A percentile compares a stretch with the other conserved stretches of the same genome.
These are phyloP conservation scores for Lochmaea crataegi DNA, from an alignment of 2,888 invertebrate species.

Conservation along the genomic window DNA sequence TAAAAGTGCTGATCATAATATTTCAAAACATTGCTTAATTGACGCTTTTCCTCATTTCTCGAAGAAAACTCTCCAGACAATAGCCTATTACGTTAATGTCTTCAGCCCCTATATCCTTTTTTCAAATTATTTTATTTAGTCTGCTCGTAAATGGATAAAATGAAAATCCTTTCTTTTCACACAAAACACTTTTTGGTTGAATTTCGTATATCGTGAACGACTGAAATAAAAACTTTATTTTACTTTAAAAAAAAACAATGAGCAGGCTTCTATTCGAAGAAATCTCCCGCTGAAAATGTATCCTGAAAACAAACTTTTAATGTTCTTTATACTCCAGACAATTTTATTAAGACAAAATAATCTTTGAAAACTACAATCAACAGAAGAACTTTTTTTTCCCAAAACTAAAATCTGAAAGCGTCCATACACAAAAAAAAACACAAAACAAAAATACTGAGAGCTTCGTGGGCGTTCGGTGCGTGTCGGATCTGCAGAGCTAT, in stretches of 20 bases:
- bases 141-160: no score
- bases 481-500: conserved; percentile 54
- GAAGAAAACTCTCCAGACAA: no score
- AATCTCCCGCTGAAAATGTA: conserved; percentile 4
- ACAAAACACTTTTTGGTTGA: no score
- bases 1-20: no score
- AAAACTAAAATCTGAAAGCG: conserved; percentile 24
- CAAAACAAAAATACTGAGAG: conserved; percentile 33
- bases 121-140: no score
- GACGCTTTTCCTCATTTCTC: no score
- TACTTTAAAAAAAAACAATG: not conserved
- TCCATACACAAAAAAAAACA: conserved; percentile 20
- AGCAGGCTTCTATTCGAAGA: not conserved
- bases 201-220: no score
- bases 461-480: conserved; percentile 54
- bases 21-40: no score
- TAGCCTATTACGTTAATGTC: no score
- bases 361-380: conserved; percentile 19
- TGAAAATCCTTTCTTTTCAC: no score
- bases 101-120: no score
- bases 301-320: conserved; percentile 1
- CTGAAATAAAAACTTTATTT: no score
- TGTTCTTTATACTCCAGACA: not conserved
- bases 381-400: conserved; percentile 10
- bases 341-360: conserved; percentile 17